Conservation (phyloP, 1,140 invertebrate species). For the Drosophila tani region DNA sequence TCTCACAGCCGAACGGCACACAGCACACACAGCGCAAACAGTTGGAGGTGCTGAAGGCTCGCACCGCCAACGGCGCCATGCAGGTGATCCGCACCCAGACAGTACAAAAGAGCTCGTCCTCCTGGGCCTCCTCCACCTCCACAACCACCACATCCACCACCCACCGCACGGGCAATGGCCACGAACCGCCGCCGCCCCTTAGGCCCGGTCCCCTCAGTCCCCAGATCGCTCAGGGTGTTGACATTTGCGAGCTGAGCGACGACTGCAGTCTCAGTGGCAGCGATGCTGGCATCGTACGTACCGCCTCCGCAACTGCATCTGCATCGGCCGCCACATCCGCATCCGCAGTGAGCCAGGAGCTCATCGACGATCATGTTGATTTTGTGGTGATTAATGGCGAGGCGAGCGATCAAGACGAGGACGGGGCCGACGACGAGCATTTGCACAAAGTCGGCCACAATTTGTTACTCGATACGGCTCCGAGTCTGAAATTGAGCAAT, state of each 20-base stretch:
- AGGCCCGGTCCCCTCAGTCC: conserved; percentile 17
- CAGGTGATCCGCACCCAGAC: conserved; percentile 86
- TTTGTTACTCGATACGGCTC: conserved; percentile 82
- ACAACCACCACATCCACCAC: conserved; percentile 68
- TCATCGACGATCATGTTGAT: conserved; percentile 78
- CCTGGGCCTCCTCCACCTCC: conserved; percentile 84
- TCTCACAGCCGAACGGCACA: conserved; percentile 84
- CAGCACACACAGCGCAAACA: conserved; percentile 86
- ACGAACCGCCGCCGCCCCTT: neutral
- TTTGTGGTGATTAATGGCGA: conserved; percentile 79
- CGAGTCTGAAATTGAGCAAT: conserved; percentile 84
- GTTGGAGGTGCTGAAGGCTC: conserved; percentile 86
- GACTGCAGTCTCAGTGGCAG: conserved; percentile 55
- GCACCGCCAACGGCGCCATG: conserved; percentile 85
- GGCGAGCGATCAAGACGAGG: conserved; percentile 50
- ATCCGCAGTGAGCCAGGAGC: conserved; percentile 63
- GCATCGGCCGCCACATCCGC: conserved; percentile 27
- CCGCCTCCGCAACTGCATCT: conserved; percentile 23
- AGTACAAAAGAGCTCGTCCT: conserved; percentile 85
- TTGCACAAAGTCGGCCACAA: conserved; percentile 71
- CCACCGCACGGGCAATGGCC: conserved; percentile 36
- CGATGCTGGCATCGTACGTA: conserved; percentile 59
- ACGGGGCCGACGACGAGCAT: conserved; percentile 54
- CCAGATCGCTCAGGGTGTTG: conserved; percentile 56
- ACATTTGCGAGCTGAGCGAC: conserved; percentile 75